Evolutionary conservation across 2,113 vertebrate species (phyloP).

Genomic region (Chloroceryle aenea): DNA sequence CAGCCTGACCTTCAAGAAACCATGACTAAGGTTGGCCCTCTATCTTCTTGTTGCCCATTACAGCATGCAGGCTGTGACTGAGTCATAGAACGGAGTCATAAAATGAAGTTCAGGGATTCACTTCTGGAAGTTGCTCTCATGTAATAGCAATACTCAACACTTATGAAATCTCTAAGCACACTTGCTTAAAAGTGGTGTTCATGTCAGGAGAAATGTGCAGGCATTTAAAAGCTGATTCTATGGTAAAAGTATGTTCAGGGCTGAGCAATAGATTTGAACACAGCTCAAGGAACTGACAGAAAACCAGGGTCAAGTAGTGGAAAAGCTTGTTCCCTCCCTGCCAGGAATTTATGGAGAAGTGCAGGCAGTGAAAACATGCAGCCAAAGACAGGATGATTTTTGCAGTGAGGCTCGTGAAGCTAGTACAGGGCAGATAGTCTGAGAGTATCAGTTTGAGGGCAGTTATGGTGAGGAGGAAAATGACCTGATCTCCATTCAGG

Average conservation of each 20-base stretch:
- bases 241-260: background rate
- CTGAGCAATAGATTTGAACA: background rate
- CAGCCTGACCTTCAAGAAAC: constrained; percentile 2
- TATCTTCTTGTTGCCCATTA: background rate
- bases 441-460: background rate
- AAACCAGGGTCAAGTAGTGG: background rate
- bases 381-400: background rate
- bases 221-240: background rate
- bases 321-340: background rate
- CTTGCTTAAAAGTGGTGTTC: background rate
- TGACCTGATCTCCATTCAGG: background rate
- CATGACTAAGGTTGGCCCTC: background rate
- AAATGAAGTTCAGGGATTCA: background rate
- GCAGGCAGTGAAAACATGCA: background rate
- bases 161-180: background rate
- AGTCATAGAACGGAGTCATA: background rate
- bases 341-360: background rate
- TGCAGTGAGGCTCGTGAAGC: background rate
- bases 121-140: background rate
- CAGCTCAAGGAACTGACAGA: background rate
- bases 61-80: background rate
- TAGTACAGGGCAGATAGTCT: background rate
- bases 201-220: background rate
- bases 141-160: background rate
- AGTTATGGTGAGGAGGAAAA: background rate